These are phyloP conservation scores for Cephalophus harveyi DNA, from an alignment of 2,113 vertebrate genomes.

Conservation along the genomic window DNA sequence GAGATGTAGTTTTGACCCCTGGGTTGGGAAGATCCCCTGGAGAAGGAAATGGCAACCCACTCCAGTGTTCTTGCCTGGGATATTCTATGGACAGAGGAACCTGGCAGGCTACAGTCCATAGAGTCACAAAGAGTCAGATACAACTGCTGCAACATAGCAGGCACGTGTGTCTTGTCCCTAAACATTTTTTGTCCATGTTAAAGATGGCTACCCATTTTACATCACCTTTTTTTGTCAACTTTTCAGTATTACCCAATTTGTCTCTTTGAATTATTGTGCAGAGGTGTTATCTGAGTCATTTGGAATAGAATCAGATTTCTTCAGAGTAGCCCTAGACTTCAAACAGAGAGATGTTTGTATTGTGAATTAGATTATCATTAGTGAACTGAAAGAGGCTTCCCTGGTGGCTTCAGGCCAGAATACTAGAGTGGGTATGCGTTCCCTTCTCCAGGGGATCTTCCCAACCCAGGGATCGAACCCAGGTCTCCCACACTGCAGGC, in stretches of 20 bases:
- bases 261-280: background rate
- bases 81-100: background rate
- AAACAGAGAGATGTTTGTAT: background rate
- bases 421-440: too few relatives aligned
- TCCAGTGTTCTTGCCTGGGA: background rate
- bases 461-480: too few relatives aligned
- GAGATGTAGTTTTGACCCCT: background rate
- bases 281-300: background rate
- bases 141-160: background rate
- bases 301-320: background rate
- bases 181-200: background rate
- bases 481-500: too few relatives aligned
- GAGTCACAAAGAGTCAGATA: background rate
- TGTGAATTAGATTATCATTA: background rate
- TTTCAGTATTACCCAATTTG: background rate
- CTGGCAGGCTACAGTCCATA: background rate
- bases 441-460: too few relatives aligned
- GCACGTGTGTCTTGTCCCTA: accelerated
- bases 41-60: background rate
- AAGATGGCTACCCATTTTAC: background rate
- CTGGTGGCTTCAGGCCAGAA: background rate
- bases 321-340: background rate
- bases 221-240: background rate
- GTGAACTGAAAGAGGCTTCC: background rate
- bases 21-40: background rate